These are phyloP conservation scores for Chrosomus eos DNA, from an alignment of 2,797 vertebrate genomes.

Conservation along the genomic window DNA sequence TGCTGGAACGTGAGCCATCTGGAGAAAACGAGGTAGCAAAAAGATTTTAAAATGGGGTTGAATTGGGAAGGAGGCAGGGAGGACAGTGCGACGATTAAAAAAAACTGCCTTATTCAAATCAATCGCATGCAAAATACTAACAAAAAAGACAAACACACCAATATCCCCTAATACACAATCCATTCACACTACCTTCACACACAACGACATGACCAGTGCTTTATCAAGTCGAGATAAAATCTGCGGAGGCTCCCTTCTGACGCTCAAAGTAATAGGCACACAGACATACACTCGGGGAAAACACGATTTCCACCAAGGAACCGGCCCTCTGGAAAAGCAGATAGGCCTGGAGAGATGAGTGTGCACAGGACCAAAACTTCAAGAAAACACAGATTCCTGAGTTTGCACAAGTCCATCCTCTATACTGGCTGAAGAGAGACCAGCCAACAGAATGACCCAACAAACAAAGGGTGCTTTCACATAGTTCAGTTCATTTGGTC, in stretches of 20 bases:
- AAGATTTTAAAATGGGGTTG: conserved; percentile 74
- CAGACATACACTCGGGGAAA: conserved; percentile 41
- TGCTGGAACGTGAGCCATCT: conserved; percentile 75
- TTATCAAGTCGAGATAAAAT: conserved; percentile 52
- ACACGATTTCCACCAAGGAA: conserved; percentile 17
- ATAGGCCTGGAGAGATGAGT: conserved; percentile 1
- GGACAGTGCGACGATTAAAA: conserved; percentile 32
- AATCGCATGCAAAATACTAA: conserved; percentile 18
- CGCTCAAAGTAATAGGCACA: conserved; percentile 46
- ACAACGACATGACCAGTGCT: conserved; percentile 32
- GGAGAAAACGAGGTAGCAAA: conserved; percentile 71
- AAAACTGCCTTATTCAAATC: conserved; percentile 37
- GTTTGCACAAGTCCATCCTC: conserved; percentile 1
- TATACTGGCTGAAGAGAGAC: conserved; percentile 24
- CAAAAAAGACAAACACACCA: conserved; percentile 19
- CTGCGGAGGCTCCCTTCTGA: conserved; percentile 43
- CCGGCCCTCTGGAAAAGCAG: conserved; percentile 17
- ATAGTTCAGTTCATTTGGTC: too few relatives aligned
- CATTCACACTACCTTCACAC: conserved; percentile 26
- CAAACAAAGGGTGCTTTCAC: background rate
- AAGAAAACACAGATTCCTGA: conserved; percentile 23
- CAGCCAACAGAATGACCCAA: conserved; percentile 6
- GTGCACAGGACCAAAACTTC: conserved; percentile 8
- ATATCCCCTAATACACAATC: conserved; percentile 26
- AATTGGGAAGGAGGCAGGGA: conserved; percentile 55